Conservation (phyloP, 2,797 vertebrate species). For the Percopsis omiscomaycus region DNA sequence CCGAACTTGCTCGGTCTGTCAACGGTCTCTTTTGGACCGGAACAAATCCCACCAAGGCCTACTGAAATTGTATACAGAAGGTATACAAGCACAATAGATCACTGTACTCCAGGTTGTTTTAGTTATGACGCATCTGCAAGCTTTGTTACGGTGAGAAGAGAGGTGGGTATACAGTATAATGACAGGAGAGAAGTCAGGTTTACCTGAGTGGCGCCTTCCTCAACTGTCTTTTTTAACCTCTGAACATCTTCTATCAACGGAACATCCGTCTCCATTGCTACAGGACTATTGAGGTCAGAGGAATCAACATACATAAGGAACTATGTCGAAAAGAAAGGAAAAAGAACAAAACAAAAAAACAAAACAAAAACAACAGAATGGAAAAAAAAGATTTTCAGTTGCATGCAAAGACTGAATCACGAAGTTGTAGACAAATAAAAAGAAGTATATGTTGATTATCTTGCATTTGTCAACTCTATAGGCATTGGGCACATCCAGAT, state of each 20-base stretch:
- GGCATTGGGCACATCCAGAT: too few species aligned
- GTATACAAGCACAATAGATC: not conserved
- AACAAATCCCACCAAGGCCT: not conserved
- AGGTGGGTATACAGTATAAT: conserved; percentile 20
- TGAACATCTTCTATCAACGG: conserved; percentile 96
- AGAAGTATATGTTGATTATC: not conserved
- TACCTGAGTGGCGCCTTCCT: conserved; percentile 92
- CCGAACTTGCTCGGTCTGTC: conserved; percentile 12
- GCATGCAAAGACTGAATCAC: conserved; percentile 67
- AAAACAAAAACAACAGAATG: conserved; percentile 56
- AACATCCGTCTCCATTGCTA: conserved; percentile 95
- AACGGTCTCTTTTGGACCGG: not conserved
- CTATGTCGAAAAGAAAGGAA: conserved; percentile 78
- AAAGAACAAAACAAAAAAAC: conserved; percentile 23
- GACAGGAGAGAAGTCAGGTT: conserved; percentile 72
- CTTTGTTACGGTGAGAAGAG: conserved; percentile 3
- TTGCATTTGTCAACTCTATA: too few species aligned
- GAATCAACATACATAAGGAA: conserved; percentile 86
- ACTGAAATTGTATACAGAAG: conserved; percentile 1
- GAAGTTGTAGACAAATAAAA: conserved; percentile 34
- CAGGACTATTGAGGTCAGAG: conserved; percentile 88
- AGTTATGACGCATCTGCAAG: conserved; percentile 18
- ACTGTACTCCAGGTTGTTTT: conserved; percentile 4
- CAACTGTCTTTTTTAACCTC: conserved; percentile 93
- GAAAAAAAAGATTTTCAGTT: conserved; percentile 68